Base-by-base conservation (phyloP, 92 coral and sea anemone species). In the Muricea muricata region DNA sequence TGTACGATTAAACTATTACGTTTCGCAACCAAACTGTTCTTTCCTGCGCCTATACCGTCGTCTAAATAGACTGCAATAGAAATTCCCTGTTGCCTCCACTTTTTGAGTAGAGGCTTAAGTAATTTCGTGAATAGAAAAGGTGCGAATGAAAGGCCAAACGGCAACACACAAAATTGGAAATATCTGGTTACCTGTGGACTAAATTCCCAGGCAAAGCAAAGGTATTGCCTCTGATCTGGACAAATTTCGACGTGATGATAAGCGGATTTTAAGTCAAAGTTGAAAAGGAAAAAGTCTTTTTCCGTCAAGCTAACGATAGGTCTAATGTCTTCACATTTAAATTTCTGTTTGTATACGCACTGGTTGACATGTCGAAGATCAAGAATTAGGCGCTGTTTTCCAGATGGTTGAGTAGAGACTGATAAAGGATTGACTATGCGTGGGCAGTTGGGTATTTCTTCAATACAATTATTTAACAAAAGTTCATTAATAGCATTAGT, bases 361-460 rank as follows among this genome's bases (percentile, higher is more conserved):
- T 57, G 57, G 41, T 82, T 87, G 10, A 90, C 82, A 47, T 87
- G 91, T 25, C 93, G 76, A 18, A 90, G 80, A 41, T 90, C 92
- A 46, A 89, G 31, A 7, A 84, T 61, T 20, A 67, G 29, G n/a
- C 86, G 70, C 72, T 89, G 78, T 48, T 89, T 89, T 0, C 84
- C 89, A 2, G 17, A 11, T 13, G 46, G 26, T 29, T 86, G 85
- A 58, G 60, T 65, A 34, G 84, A 57, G 14, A 79, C 87, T 9
- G 87, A 79, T 18, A 90, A 63, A 30, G 93, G 93, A 34, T 86
- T 86, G 2, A 81, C 42, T 0, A 90, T 55, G 3, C 32, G 78
- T 24, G 74, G 84, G 11, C 54, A 18, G 14, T 10, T 5, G 18
- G 10, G 14, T 8, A 79, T 35, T 45, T 60, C 86, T 23, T 26